Base-by-base conservation (phyloP, 2,888 invertebrate species). In the Andricus quercusramuli region DNA sequence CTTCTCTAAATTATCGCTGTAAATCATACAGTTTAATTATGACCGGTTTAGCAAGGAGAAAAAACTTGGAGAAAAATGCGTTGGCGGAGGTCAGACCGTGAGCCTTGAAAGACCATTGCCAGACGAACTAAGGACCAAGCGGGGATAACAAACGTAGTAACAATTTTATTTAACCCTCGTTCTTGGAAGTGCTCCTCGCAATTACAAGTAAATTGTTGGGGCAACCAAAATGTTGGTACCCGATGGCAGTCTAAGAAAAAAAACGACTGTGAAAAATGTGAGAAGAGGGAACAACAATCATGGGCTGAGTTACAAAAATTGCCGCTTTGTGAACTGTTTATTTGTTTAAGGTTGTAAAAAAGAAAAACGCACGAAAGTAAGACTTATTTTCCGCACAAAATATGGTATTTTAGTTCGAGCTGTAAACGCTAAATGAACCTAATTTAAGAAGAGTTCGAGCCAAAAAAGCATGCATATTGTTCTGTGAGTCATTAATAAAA, bases 1-100 rank as follows among this genome's bases (percentile, higher is more conserved):
- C 83, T 86, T 80, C 62, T 78, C 83, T 84, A 86, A 88, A 88
- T 84, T 87, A 65, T 86, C 85, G 83, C 82, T 85, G 86, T 88
- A 88, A 89, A 88, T 88, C 88, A 89, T 88, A 87, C 74, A 74
- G 74, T 74, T 74, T 74, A 74, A 74, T 74, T 74, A 74, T 74
- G 37, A 74, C 74, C 56, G 56, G 74, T 74, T 74, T 22, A 74
- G 74, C n/a, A 56, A 32, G 56, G 8, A 59, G 74, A 74, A 74
- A 74, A 74, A 74, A 56, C n/a, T 59, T 51, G 74, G 32, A 77
- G 44, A 78, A 32, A 65, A 62, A 59, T 67, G 47, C 17, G 4
- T 25, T 78, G 37, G 44, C 51, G 47, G 79, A 80, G 82, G 79
- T 81, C 79, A 79, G 77, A 78, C 44, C 5, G 51, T 20, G 56